A percentile compares a stretch with the other conserved stretches of the same genome.
Conservation (phyloP, 2,113 vertebrate genomes). For the Mystacornis crossleyi region DNA sequence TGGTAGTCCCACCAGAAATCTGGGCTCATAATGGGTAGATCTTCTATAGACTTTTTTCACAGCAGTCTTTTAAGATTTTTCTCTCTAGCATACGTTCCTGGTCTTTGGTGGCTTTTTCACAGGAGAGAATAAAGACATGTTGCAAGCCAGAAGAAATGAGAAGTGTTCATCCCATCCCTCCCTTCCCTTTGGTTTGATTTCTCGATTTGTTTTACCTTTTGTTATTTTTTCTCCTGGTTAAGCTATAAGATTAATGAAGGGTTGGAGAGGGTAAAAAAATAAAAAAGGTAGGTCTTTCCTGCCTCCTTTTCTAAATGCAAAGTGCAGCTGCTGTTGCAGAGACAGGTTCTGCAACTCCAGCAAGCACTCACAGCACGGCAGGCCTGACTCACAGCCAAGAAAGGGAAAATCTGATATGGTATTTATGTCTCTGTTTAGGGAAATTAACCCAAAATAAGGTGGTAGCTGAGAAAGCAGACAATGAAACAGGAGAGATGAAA, state of each 20-base stretch:
- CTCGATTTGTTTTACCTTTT: background rate
- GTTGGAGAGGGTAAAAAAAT: background rate
- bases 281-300: background rate
- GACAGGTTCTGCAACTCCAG: conserved; percentile 5
- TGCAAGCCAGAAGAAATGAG: background rate
- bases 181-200: background rate
- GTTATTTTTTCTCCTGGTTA: background rate
- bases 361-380: conserved; percentile 31
- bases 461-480: background rate
- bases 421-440: conserved; percentile 37
- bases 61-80: background rate
- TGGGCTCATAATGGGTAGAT: background rate
- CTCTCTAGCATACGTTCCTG: background rate
- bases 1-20: background rate
- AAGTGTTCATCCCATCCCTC: background rate
- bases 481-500: background rate
- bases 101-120: background rate
- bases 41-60: background rate
- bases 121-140: background rate
- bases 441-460: conserved; percentile 30
- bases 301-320: background rate
- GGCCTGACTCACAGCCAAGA: conserved; percentile 7
- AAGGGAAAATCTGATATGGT: background rate
- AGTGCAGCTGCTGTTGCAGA: conserved; percentile 11
- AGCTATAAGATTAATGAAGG: background rate